Evolutionary conservation across 2,888 invertebrate species (phyloP), one percentile per base, ranked within the genome.

Genomic region (Muscina levida): DNA sequence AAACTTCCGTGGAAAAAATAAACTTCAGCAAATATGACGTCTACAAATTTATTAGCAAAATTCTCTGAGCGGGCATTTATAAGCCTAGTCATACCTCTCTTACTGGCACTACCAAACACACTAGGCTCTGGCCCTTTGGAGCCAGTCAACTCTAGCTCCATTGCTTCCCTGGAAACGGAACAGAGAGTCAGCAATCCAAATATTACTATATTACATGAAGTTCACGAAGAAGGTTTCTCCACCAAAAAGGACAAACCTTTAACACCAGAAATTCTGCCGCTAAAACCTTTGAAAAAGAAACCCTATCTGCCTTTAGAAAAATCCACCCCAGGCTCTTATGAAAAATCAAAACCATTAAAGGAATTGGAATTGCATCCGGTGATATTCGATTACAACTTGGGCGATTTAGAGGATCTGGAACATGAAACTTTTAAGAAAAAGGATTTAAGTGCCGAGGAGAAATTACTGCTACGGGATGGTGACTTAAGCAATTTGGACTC

Each of bases 311-410:
- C 87, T 10, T 85, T 88, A 5, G 89, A 90, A 56, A 84, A 87
- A 19, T 57, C 82, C 1, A n/a, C n/a, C n/a, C 44, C 85, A 19
- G 72, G 48, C 15, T 85, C 87, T 15, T 87, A 87, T 68, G 88
- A 89, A 22, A 85, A 88, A 4, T 85, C 87, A 10, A 86, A 85
- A 13, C 83, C 86, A 0, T 81, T 88, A 0, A 89, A 90, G 78
- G 86, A 88, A 0, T 86, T 87, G 48, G 88, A 89, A n/a, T 83
- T 87, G 44, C 89, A 89, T 84, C 87, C 90, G 1, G 89, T 89
- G 0, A 85, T 87, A 17, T 90, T 90, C 65, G 90, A 90, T 76
- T 90, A 90, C 37, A 90, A 90, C 82, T 79, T 89, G 62, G 90
- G 90, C 3, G 90, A 90, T 48, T 83, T 90, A 5, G 91, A 90